Percentiles rank a stretch among this genome's conserved stretches.
phyloP scores from a whole-genome alignment of 92 coral and sea anemone species.

The Isaurus tuberculatus region DNA sequence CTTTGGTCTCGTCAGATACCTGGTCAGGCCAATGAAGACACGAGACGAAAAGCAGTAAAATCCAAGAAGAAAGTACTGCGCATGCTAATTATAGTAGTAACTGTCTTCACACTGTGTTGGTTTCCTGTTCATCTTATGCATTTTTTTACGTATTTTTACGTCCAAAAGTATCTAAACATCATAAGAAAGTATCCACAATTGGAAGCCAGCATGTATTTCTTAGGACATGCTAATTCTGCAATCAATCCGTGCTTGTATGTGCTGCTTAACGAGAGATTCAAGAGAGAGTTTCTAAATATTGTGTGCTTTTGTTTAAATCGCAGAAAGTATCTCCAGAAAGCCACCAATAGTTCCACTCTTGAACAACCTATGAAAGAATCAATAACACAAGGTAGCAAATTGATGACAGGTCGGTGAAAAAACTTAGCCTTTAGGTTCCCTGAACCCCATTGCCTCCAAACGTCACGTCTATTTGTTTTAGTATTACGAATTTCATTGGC shows the following conservation, averaged over 20 bases:
- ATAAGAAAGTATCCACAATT: background rate
- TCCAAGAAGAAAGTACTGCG: slow-evolving; percentile 87
- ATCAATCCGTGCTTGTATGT: slow-evolving; percentile 84
- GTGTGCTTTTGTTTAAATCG: slow-evolving; percentile 38
- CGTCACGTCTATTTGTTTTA: no score
- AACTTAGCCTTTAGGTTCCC: background rate
- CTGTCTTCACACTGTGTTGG: slow-evolving; percentile 83
- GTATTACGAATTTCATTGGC: no score
- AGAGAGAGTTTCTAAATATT: slow-evolving; percentile 73
- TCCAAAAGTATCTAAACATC: slow-evolving; percentile 25
- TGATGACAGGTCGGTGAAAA: background rate
- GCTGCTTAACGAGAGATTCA: slow-evolving; percentile 71
- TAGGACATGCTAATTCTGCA: slow-evolving; percentile 86
- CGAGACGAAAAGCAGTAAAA: slow-evolving; percentile 63
- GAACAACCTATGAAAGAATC: background rate
- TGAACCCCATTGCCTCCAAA: no score
- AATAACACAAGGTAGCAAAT: background rate
- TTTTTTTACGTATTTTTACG: slow-evolving; percentile 55
- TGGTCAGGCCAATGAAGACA: slow-evolving; percentile 68
- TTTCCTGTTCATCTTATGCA: slow-evolving; percentile 84
- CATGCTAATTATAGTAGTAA: slow-evolving; percentile 82
- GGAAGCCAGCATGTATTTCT: slow-evolving; percentile 68
- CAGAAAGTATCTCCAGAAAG: background rate
- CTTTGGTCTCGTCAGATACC: slow-evolving; percentile 85
- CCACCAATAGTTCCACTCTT: background rate